Evolutionary conservation across 2,113 vertebrate genomes (phyloP).

Genomic region (Dicentrarchus labrax): DNA sequence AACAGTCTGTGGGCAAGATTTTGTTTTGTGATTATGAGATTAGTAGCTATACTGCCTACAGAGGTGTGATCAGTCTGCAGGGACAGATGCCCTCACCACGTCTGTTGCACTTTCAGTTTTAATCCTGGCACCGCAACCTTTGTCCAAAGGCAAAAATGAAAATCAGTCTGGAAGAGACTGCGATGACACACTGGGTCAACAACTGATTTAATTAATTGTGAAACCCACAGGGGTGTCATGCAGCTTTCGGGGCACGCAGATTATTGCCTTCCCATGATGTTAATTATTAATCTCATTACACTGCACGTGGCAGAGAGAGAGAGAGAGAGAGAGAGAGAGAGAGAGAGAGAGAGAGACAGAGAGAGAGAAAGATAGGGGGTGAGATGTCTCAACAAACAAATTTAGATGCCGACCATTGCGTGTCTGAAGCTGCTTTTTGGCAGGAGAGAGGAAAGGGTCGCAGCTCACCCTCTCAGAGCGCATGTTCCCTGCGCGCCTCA

Average conservation of each 20-base stretch:
- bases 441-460: conserved; percentile 28
- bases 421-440: conserved; percentile 46
- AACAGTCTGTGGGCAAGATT: not conserved
- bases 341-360: conserved; percentile 10
- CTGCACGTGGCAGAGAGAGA: conserved; percentile 20
- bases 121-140: conserved; percentile 45
- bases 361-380: not conserved
- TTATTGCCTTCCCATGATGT: conserved; percentile 69
- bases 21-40: conserved; percentile 10
- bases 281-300: conserved; percentile 75
- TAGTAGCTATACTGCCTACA: not conserved
- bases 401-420: conserved; percentile 35
- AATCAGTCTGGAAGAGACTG: conserved; percentile 44
- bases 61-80: conserved; percentile 51
- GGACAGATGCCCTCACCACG: conserved; percentile 65
- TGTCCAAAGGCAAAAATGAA: conserved; percentile 58
- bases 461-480: conserved; percentile 21
- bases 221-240: conserved; percentile 64
- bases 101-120: conserved; percentile 53
- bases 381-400: conserved; percentile 43
- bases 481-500: conserved; percentile 34
- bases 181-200: conserved; percentile 67
- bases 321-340: conserved; percentile 11
- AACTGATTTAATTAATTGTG: conserved; percentile 75
- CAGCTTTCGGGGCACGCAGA: conserved; percentile 58